phyloP scores from a whole-genome alignment of 2,888 invertebrate genomes.

The Epicampocera succincta region DNA sequence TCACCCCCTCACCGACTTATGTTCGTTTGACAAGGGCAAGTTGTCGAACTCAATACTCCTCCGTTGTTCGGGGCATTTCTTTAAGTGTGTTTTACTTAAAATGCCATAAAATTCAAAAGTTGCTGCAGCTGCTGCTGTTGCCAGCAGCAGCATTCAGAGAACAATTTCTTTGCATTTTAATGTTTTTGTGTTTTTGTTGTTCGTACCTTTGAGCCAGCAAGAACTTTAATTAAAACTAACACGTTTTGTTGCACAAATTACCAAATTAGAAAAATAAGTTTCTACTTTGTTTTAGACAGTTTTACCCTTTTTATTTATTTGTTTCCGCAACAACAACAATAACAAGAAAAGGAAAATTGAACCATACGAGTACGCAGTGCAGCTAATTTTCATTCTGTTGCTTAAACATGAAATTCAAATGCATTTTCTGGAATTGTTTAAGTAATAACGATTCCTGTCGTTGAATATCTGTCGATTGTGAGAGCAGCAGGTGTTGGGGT shows the following conservation, averaged over 20 bases:
- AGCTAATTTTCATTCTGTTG: constrained; percentile 59
- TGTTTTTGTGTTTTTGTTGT: constrained; percentile 45
- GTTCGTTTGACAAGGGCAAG: background rate
- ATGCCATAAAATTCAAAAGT: constrained; percentile 51
- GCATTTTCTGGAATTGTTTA: constrained; percentile 61
- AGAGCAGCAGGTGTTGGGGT: constrained; percentile 76
- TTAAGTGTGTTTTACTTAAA: constrained; percentile 14
- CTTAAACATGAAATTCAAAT: constrained; percentile 58
- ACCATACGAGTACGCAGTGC: constrained; percentile 49
- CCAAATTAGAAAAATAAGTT: constrained; percentile 58
- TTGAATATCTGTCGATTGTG: constrained; percentile 9
- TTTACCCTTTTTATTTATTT: constrained; percentile 37
- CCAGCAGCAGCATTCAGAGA: constrained; percentile 6
- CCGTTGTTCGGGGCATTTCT: background rate
- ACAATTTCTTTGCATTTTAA: constrained; percentile 53
- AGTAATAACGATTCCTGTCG: constrained; percentile 16
- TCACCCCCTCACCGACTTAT: too few species aligned
- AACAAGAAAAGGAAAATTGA: constrained; percentile 23
- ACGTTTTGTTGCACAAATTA: constrained; percentile 68
- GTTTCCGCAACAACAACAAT: constrained; percentile 9
- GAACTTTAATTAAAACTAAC: constrained; percentile 68
- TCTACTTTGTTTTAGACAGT: constrained; percentile 24
- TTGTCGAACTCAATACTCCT: background rate
- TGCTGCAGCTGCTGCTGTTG: constrained; percentile 33
- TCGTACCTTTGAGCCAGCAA: constrained; percentile 37